A percentile compares a stretch with the other conserved stretches of the same genome.
Evolutionary conservation across 2,888 invertebrate genomes (phyloP).

Genomic region (Drosophila setosimentum): DNA sequence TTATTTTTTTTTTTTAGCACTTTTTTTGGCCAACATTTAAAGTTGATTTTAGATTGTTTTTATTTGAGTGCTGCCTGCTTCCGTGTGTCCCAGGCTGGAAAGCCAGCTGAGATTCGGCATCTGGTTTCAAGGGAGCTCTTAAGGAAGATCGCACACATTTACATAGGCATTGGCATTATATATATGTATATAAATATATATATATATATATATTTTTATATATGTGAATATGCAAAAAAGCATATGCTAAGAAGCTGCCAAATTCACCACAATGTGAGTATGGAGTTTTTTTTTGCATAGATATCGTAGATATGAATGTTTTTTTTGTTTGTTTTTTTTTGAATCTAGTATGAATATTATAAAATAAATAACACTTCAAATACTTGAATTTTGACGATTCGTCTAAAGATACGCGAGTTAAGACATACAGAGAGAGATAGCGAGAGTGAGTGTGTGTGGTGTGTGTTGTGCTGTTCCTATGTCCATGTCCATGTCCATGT

Average conservation of each 20-base stretch:
- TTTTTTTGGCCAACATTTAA: slow-evolving; percentile 47
- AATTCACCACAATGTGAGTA: not conserved
- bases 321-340: slow-evolving; percentile 2
- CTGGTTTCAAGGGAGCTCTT: slow-evolving; percentile 4
- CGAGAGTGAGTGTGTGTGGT: not conserved
- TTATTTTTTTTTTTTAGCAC: slow-evolving; percentile 33
- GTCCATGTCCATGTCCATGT: not conserved
- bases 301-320: slow-evolving; percentile 27
- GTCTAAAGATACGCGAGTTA: slow-evolving; percentile 1
- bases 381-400: slow-evolving; percentile 18
- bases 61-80: not conserved
- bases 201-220: slow-evolving; percentile 18
- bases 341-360: slow-evolving; percentile 40
- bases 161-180: slow-evolving; percentile 1
- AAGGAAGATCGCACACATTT: slow-evolving; percentile 16
- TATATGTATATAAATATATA: slow-evolving; percentile 11
- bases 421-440: not conserved
- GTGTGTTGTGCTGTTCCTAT: not conserved
- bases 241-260: slow-evolving; percentile 22
- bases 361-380: slow-evolving; percentile 65
- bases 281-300: slow-evolving; percentile 19
- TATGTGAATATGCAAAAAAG: slow-evolving; percentile 1
- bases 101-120: slow-evolving; percentile 21
- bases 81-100: slow-evolving; percentile 7
- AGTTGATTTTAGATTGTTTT: slow-evolving; percentile 25